Base-by-base conservation (phyloP, 2,797 vertebrate genomes). In the Ctenopoma multispine region DNA sequence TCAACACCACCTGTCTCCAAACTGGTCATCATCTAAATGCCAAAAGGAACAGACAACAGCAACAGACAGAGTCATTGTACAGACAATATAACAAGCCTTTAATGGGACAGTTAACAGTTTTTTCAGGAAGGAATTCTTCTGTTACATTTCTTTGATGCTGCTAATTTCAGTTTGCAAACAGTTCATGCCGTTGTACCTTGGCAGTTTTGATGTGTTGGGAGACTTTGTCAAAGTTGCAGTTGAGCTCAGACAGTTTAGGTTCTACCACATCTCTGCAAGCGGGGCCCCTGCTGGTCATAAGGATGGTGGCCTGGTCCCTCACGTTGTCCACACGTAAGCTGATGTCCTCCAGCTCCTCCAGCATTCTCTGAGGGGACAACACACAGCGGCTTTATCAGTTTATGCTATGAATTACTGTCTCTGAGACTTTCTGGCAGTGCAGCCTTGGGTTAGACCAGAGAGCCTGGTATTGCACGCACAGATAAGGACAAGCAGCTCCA, bases 211-310 rank as follows among this genome's bases (percentile, higher is more conserved):
- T 97, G 87, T 98, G 97, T 46, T 98, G 96, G 59, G 97, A 97
- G 41, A 99, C 97, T 87, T 99, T 99, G 81, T 97, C 96, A 57
- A 98, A 99, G 90, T 97, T 97, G 54, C 96, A 96, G 81, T 97
- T 97, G 66, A 99, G 91, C 63, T 99, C 97, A 0, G 94, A 86
- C 81, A 99, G 90, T 79, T 99, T 99, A n/a, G 97, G 97, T 72
- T 99, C 96, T 51, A 99, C 96, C 1, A 99, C 95, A 2, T 97
- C 96, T 27, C 92, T 88, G 83, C 96, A 96, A 0, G 95, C 92
- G 0, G 94, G 89, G 0, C 97, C 97, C 15, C 97, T 95, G 29
- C 96, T 95, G 5, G 92, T 97, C 96, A 98, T 98, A 48, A 99
- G 77, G 72, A 97, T 91, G 59, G 95, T 43, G 0, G 97, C 98